Evolutionary conservation across 2,797 vertebrate species (phyloP), one percentile per base, ranked within the genome.

Genomic region (Myioborus miniatus): DNA sequence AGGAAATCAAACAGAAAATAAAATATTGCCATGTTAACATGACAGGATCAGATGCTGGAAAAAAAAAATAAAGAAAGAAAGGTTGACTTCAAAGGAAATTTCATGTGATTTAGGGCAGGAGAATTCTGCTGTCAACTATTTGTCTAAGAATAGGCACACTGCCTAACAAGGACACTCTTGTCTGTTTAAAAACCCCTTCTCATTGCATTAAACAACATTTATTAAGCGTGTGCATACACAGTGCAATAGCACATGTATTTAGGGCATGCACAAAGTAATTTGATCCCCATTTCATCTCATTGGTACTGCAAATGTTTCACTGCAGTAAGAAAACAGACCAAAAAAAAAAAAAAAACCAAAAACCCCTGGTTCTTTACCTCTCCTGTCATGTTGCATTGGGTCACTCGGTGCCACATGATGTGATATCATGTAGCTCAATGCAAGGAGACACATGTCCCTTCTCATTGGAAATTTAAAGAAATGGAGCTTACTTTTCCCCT

Each of bases 391-490:
- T 93, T 97, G 56, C 74, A 79, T 97, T 65, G 95, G 97, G 97
- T 98, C 97, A 98, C 92, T 97, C 53, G 49, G 95, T 93, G 95
- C 95, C 97, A 89, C 93, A 96, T 50, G 97, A 96, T 96, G 97
- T 98, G 98, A 98, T 97, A 83, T 96, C 96, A 96, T 95, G 87
- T 62, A 97, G 95, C 97, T 96, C 97, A 90, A 98, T 98, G 97
- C 97, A 97, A 98, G 97, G 96, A 98, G 98, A 98, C 98, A 98
- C 97, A 98, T 98, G 98, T 98, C 98, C 97, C 97, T 98, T 98
- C 97, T 98, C 96, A 98, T 98, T 98, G 98, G 95, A 94, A 97
- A 97, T 96, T 83, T 59, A 89, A 96, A 97, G 96, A 96, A 97
- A 93, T 87, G 95, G 90, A 96, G 96, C 93, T 97, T 96, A 94